Conservation (phyloP, 2,113 vertebrate genomes). For the Pterocles burchelli region DNA sequence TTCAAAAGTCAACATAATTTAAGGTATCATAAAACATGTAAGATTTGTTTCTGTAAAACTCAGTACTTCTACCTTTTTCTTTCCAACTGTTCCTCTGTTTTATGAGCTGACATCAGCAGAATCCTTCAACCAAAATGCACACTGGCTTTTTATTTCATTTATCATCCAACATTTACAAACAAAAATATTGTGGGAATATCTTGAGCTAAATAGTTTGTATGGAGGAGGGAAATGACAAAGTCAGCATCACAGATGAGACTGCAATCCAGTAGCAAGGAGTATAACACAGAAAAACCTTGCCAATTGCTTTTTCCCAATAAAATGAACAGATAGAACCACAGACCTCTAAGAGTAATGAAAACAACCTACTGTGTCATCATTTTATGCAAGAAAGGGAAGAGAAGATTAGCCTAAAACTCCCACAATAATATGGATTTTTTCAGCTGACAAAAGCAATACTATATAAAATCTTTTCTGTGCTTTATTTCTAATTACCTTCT, state of each 20-base stretch:
- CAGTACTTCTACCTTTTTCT: neutral
- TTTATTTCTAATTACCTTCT: constrained; percentile 67
- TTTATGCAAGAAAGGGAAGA: constrained; percentile 53
- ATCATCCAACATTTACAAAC: constrained; percentile 9
- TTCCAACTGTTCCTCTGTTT: neutral
- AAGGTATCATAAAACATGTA: neutral
- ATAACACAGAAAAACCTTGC: neutral
- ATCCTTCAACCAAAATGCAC: constrained; percentile 19
- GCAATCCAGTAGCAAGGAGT: neutral
- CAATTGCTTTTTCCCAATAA: constrained; percentile 51
- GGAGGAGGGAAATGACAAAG: constrained; percentile 8
- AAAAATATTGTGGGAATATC: constrained; percentile 19
- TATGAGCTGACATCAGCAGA: constrained; percentile 21
- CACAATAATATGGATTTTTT: constrained; percentile 61
- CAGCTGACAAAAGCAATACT: constrained; percentile 63
- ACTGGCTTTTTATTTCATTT: constrained; percentile 43
- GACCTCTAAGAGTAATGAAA: constrained; percentile 58
- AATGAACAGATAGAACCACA: constrained; percentile 43
- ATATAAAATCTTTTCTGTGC: constrained; percentile 35
- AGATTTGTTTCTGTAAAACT: neutral
- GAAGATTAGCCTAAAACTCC: constrained; percentile 50
- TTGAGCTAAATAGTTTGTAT: neutral
- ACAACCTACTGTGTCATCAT: constrained; percentile 56
- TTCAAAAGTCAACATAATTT: neutral
- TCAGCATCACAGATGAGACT: constrained; percentile 37